These are phyloP conservation scores for Dunckerocampus dactyliophorus DNA, from an alignment of 2,113 vertebrate genomes.

Conservation along the genomic window DNA sequence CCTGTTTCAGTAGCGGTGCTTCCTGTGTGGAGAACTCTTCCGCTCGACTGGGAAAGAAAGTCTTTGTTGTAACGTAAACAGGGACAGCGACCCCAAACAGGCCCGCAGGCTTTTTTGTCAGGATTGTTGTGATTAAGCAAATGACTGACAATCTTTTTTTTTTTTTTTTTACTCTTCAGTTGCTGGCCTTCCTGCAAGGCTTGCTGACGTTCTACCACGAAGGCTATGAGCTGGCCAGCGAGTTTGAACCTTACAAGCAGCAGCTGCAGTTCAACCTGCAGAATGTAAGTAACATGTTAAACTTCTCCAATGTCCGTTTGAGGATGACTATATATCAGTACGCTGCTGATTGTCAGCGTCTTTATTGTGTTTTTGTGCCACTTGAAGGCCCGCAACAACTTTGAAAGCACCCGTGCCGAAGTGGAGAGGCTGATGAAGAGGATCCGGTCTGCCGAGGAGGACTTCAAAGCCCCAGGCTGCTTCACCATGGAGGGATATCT, in stretches of 20 bases:
- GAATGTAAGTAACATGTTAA: slow-evolving; percentile 79
- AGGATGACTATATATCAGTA: background rate
- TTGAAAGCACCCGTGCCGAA: slow-evolving; percentile 96
- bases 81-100: slow-evolving; percentile 26
- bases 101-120: background rate
- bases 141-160: slow-evolving; percentile 33
- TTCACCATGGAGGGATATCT: slow-evolving; percentile 98
- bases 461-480: slow-evolving; percentile 88
- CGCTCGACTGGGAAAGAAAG: slow-evolving; percentile 24
- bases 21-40: slow-evolving; percentile 51
- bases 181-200: slow-evolving; percentile 96
- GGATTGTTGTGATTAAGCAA: slow-evolving; percentile 24
- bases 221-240: slow-evolving; percentile 93
- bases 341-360: background rate
- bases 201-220: slow-evolving; percentile 98
- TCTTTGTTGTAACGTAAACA: slow-evolving; percentile 61
- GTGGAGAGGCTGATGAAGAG: slow-evolving; percentile 95
- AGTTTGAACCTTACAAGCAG: slow-evolving; percentile 96
- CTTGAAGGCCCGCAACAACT: slow-evolving; percentile 92
- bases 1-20: slow-evolving; percentile 56
- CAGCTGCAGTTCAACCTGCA: slow-evolving; percentile 97
- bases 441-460: slow-evolving; percentile 90
- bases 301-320: too few species aligned
- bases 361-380: slow-evolving; percentile 15
- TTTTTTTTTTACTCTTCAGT: slow-evolving; percentile 69